Percentiles rank a stretch among this genome's conserved stretches.
phyloP scores from a whole-genome alignment of 2,888 invertebrate genomes.

The Andrena flavipes region DNA sequence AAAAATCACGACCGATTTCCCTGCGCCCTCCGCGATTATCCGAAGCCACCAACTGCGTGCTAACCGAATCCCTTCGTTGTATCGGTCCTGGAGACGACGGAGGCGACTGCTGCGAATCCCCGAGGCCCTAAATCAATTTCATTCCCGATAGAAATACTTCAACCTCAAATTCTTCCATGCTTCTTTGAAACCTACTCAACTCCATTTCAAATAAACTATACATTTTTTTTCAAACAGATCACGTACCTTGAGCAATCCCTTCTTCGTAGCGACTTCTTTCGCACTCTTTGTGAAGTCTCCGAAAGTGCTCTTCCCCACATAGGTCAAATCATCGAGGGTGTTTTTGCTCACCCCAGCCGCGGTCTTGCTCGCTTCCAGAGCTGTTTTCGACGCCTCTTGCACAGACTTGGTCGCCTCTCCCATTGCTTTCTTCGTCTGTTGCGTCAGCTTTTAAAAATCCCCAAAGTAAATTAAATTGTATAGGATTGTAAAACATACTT shows the following conservation, averaged over 20 bases:
- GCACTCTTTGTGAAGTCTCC: constrained; percentile 96
- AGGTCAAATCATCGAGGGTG: constrained; percentile 94
- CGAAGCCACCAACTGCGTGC: constrained; percentile 88
- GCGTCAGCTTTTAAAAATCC: constrained; percentile 88
- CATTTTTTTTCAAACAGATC: background rate
- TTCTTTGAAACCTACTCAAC: background rate
- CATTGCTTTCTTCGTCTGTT: constrained; percentile 95
- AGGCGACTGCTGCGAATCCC: constrained; percentile 85
- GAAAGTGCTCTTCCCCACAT: constrained; percentile 95
- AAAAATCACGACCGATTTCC: constrained; percentile 91
- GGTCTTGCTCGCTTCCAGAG: constrained; percentile 94
- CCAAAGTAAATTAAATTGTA: background rate
- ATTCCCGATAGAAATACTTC: background rate
- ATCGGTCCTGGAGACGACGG: constrained; percentile 74
- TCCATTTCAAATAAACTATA: background rate
- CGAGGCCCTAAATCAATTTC: constrained; percentile 82
- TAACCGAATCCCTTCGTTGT: constrained; percentile 87
- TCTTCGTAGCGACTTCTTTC: constrained; percentile 94
- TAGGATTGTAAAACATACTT: background rate
- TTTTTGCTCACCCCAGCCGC: constrained; percentile 95
- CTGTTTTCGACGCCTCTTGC: constrained; percentile 93
- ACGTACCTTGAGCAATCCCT: constrained; percentile 91
- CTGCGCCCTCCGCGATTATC: constrained; percentile 85
- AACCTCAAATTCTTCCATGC: background rate
- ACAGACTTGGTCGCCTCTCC: constrained; percentile 93